Percentiles rank a stretch among this genome's conserved stretches.
Evolutionary conservation across 2,113 vertebrate species (phyloP).

Genomic region (Tonatia bakeri): DNA sequence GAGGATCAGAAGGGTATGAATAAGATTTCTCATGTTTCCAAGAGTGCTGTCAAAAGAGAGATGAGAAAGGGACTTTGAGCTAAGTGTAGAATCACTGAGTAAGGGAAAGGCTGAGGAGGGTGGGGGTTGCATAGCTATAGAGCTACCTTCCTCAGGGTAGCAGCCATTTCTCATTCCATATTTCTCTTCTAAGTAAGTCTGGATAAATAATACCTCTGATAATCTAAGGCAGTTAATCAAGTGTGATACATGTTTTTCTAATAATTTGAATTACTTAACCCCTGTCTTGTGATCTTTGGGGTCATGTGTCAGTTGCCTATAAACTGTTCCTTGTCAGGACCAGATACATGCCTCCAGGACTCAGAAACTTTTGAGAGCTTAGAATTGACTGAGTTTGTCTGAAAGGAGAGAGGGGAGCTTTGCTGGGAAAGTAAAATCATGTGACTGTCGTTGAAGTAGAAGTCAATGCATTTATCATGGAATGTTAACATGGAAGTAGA

Average conservation of each 20-base stretch:
- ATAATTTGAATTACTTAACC: background rate
- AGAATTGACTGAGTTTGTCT: background rate
- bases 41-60: background rate
- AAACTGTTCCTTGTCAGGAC: background rate
- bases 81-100: background rate
- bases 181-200: background rate
- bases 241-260: background rate
- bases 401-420: background rate
- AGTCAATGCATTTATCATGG: background rate
- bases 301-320: background rate
- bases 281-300: background rate
- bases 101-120: too few relatives aligned
- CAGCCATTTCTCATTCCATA: background rate
- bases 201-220: too few relatives aligned
- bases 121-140: fast-evolving
- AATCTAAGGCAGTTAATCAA: background rate
- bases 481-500: too few relatives aligned
- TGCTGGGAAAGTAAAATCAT: background rate
- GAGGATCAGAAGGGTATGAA: background rate
- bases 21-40: too few relatives aligned
- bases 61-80: background rate
- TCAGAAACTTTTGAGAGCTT: background rate
- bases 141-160: background rate
- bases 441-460: background rate
- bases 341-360: background rate